phyloP scores from a whole-genome alignment of 2,888 invertebrate species.

The Agrotis puta region DNA sequence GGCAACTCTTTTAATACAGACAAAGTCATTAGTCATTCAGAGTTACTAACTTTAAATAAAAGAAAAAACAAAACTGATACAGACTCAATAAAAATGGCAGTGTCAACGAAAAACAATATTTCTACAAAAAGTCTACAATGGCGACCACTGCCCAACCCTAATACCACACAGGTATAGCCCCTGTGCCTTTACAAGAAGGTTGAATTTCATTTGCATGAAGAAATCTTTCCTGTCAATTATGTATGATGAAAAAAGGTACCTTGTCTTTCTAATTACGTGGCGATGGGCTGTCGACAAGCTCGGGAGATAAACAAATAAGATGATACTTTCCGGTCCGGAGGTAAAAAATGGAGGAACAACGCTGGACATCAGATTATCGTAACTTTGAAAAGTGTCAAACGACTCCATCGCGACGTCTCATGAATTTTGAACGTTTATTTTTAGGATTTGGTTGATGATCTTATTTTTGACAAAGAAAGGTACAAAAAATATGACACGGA shows the following conservation, averaged over 20 bases:
- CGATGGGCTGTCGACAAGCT: constrained; percentile 85
- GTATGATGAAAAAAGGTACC: constrained; percentile 80
- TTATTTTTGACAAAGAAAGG: background rate
- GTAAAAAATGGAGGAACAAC: constrained; percentile 65
- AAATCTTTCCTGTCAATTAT: constrained; percentile 82
- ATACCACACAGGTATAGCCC: constrained; percentile 41
- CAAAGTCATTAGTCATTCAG: constrained; percentile 27
- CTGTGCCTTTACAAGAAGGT: background rate
- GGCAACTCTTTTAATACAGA: background rate
- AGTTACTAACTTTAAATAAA: constrained; percentile 21
- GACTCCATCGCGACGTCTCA: constrained; percentile 42
- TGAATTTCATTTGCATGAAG: constrained; percentile 32
- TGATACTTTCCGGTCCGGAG: constrained; percentile 82
- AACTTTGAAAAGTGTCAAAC: constrained; percentile 61
- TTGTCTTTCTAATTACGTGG: constrained; percentile 87
- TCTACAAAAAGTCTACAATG: constrained; percentile 78
- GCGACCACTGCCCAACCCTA: constrained; percentile 68
- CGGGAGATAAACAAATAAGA: constrained; percentile 88
- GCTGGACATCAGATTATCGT: constrained; percentile 59
- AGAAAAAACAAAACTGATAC: constrained; percentile 66
- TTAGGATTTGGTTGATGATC: constrained; percentile 3
- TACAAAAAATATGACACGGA: background rate
- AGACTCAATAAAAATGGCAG: constrained; percentile 83
- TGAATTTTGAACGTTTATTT: constrained; percentile 27
- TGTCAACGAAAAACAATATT: constrained; percentile 85